A percentile compares a stretch with the other conserved stretches of the same genome.
These are phyloP conservation scores for Steinernema khuongi DNA, from an alignment of 1,140 invertebrate species.

Conservation along the genomic window DNA sequence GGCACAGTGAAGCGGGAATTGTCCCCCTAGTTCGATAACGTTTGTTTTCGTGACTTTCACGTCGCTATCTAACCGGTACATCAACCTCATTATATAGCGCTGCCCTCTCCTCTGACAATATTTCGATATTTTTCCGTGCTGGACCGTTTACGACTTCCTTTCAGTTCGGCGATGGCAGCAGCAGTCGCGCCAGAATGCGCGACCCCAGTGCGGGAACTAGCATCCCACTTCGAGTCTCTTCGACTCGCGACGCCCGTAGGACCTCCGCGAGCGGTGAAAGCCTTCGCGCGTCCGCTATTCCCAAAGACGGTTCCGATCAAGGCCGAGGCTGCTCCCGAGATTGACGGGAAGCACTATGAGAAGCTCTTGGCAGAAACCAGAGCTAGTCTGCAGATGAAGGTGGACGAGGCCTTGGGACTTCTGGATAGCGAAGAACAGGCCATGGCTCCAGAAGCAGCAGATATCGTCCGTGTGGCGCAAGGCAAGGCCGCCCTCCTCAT, in stretches of 20 bases:
- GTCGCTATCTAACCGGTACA: background rate
- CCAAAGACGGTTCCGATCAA: background rate
- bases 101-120: background rate
- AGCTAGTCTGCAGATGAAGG: background rate
- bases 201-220: background rate
- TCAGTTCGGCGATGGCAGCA: background rate
- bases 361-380: background rate
- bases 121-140: no score
- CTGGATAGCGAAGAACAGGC: background rate
- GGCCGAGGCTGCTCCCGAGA: background rate
- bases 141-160: background rate
- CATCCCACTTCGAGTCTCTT: background rate
- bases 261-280: background rate
- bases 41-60: background rate
- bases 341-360: background rate
- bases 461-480: constrained; percentile 14
- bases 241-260: background rate
- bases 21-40: background rate
- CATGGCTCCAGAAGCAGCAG: constrained; percentile 26
- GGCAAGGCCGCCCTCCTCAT: constrained; percentile 25
- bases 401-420: background rate
- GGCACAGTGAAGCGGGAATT: background rate
- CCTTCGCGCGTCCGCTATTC: background rate
- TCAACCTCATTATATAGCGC: constrained; percentile 12
- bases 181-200: background rate